These are phyloP conservation scores for Glareola pratincola DNA, from an alignment of 2,113 vertebrate species.

Conservation along the genomic window DNA sequence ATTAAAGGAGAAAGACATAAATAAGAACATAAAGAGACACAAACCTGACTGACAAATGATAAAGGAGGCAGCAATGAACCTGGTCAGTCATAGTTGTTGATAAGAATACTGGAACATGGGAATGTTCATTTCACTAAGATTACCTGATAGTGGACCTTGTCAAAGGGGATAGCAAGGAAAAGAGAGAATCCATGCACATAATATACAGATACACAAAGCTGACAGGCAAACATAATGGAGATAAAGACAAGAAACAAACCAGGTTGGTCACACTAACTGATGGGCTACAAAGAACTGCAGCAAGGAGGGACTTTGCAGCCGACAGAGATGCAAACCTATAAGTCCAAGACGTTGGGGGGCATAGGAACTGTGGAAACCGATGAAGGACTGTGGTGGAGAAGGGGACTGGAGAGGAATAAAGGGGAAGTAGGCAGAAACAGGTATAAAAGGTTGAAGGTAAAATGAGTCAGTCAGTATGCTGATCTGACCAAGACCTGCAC, in stretches of 20 bases:
- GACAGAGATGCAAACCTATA: neutral
- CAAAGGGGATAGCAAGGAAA: neutral
- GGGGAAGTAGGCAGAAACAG: neutral
- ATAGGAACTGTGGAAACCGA: neutral
- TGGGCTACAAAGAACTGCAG: neutral
- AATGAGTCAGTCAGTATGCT: neutral
- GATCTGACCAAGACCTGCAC: neutral
- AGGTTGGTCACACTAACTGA: neutral
- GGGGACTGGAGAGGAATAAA: neutral
- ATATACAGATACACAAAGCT: neutral
- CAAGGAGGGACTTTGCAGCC: neutral
- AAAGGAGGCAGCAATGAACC: neutral
- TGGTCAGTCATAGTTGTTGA: neutral
- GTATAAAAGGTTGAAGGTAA: neutral
- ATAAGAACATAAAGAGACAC: neutral
- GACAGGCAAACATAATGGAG: neutral
- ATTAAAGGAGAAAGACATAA: neutral
- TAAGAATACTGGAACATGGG: neutral
- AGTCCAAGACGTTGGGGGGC: accelerated
- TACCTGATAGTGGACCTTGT: neutral
- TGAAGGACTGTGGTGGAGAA: neutral
- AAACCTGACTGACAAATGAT: neutral
- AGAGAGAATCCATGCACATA: neutral
- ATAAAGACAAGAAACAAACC: neutral
- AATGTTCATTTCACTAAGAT: neutral